These are phyloP conservation scores for Brachymystax lenok DNA, from an alignment of 2,797 vertebrate genomes.

Conservation along the genomic window DNA sequence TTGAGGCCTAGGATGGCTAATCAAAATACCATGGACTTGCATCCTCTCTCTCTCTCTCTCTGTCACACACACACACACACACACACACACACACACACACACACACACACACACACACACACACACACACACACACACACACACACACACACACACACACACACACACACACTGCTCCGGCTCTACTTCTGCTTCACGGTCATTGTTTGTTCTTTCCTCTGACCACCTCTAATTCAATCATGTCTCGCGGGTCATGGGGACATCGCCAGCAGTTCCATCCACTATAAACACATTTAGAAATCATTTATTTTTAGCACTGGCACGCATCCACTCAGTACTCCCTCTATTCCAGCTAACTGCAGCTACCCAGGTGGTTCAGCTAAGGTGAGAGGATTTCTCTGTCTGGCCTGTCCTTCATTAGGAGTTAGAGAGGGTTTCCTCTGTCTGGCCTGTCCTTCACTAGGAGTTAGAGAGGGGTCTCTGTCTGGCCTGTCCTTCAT, in stretches of 20 bases:
- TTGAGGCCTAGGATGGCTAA: slow-evolving; percentile 54
- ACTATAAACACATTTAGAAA: slow-evolving; percentile 62
- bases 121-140: too few relatives aligned
- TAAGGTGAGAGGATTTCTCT: slow-evolving; percentile 60
- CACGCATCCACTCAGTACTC: slow-evolving; percentile 50
- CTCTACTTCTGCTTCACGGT: slow-evolving; percentile 38
- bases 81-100: background rate
- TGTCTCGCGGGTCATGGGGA: slow-evolving; percentile 54
- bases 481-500: slow-evolving; percentile 69
- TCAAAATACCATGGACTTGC: slow-evolving; percentile 62
- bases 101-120: too few relatives aligned
- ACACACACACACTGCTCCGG: slow-evolving; percentile 30
- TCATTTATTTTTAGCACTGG: slow-evolving; percentile 72
- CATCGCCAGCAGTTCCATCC: slow-evolving; percentile 40
- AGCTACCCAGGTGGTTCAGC: slow-evolving; percentile 65
- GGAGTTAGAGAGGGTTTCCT: slow-evolving; percentile 33
- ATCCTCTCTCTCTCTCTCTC: slow-evolving; percentile 55
- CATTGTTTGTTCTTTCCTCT: slow-evolving; percentile 43
- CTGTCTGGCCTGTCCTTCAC: slow-evolving; percentile 47
- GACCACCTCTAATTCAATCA: slow-evolving; percentile 61
- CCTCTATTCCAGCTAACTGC: slow-evolving; percentile 39
- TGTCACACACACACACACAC: too few relatives aligned
- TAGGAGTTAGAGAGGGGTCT: slow-evolving; percentile 45
- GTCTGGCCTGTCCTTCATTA: slow-evolving; percentile 66
- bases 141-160: background rate